Evolutionary conservation across 2,113 vertebrate genomes (phyloP), one percentile per base, ranked within the genome.

Genomic region (Porphyrio hochstetteri): DNA sequence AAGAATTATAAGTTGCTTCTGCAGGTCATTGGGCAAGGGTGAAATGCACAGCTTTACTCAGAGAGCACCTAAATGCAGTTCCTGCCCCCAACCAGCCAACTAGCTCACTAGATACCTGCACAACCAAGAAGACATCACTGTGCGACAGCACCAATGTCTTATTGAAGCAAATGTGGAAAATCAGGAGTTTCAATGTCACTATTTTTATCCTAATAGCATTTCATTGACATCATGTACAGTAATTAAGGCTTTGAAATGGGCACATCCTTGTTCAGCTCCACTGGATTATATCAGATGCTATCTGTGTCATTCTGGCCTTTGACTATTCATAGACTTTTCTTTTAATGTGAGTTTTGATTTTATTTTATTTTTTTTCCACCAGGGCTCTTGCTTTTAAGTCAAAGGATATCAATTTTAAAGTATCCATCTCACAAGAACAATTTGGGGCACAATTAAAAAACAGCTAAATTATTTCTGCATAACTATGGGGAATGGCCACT

Each of bases 211-310:
- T 77, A 79, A 72, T 86, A 85, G 13, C 60, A 77, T 24, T 93
- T 91, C 57, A 90, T 55, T 82, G 70, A 82, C 87, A 69, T 74
- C 68, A 64, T 4, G 12, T 55, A 74, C 28, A 17, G 19, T 86
- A 88, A 94, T 86, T 88, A 80, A 88, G 35, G 46, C 46, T 86
- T 80, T 91, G 77, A 93, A 91, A 77, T 56, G n/a, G 79, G 72
- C 25, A 70, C 69, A 61, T 72, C 69, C 50, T 94, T 70, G 53
- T 91, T 85, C 88, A 95, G 86, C 70, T 82, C 53, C 57, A 59
- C 40, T 0, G 0, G 31, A 82, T 82, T 72, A 72, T 17, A 90
- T 40, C 72, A 88, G 79, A 67, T 82, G 17, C 23, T 80, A 21
- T 81, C 79, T 86, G 11, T 86, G 63, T 68, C 87, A 52, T 23